Conservation (phyloP, 2,797 vertebrate genomes). For the Falco berigora region DNA sequence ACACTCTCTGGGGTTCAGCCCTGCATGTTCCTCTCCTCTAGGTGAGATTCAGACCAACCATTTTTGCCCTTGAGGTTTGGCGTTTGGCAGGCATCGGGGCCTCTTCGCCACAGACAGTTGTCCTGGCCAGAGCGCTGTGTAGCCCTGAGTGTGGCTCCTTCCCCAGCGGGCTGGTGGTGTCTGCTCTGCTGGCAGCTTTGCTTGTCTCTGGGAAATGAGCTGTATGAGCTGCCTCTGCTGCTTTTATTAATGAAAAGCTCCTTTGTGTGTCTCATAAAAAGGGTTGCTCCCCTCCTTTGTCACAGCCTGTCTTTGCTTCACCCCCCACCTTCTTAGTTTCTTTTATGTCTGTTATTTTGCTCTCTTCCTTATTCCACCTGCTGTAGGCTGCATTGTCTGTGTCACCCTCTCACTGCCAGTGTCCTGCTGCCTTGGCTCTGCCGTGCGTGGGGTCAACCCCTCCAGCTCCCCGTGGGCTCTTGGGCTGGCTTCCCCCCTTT, state of each 20-base stretch:
- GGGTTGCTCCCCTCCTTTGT: neutral
- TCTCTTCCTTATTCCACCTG: neutral
- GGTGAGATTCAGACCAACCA: neutral
- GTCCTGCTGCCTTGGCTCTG: neutral
- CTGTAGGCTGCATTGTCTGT: neutral
- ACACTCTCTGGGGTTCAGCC: neutral
- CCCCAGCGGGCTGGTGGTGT: neutral
- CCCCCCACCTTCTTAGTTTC: neutral
- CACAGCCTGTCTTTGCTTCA: neutral
- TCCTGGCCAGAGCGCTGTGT: neutral
- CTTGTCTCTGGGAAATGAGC: neutral
- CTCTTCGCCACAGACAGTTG: accelerated
- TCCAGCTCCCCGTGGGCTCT: neutral
- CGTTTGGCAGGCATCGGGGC: neutral
- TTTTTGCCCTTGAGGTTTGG: neutral
- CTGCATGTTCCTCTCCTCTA: neutral
- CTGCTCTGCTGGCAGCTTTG: neutral
- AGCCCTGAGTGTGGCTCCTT: neutral
- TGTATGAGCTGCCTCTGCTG: neutral
- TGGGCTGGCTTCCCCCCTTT: neutral
- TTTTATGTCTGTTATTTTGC: neutral
- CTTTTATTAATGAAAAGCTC: conserved; percentile 41
- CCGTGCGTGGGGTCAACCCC: neutral
- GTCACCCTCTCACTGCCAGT: neutral
- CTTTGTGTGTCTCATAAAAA: conserved; percentile 15